phyloP scores from a whole-genome alignment of 2,113 vertebrate genomes.

The Equus przewalskii region DNA sequence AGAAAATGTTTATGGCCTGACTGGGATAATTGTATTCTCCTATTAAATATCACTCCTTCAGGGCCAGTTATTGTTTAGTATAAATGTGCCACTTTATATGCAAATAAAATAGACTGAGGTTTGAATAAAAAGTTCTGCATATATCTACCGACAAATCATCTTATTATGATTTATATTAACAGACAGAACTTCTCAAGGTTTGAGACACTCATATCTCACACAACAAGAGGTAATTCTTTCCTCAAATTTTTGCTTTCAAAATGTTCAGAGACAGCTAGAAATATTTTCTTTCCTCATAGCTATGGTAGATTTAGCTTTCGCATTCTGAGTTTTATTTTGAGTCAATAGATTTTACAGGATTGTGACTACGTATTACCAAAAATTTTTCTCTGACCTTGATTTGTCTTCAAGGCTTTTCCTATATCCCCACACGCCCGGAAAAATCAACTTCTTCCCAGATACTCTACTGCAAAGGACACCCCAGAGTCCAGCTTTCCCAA shows the following conservation, averaged over 20 bases:
- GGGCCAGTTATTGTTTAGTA: constrained; percentile 87
- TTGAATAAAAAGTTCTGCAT: constrained; percentile 86
- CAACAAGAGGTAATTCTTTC: constrained; percentile 64
- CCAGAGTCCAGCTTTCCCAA: not conserved
- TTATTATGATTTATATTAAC: constrained; percentile 86
- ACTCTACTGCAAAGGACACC: not conserved
- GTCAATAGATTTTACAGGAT: not conserved
- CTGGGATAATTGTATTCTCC: constrained; percentile 86
- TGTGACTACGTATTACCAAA: constrained; percentile 13
- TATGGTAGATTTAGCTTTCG: not conserved
- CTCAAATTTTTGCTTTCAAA: constrained; percentile 74
- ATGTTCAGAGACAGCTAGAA: constrained; percentile 66
- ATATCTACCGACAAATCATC: constrained; percentile 87
- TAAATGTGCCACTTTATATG: constrained; percentile 90
- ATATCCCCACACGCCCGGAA: not conserved
- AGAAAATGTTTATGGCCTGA: constrained; percentile 88
- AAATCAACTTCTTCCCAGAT: not conserved
- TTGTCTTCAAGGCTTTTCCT: not conserved
- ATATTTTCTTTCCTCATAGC: constrained; percentile 63
- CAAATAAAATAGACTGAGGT: constrained; percentile 88
- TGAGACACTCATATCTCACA: constrained; percentile 84
- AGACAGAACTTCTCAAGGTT: constrained; percentile 77
- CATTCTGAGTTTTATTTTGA: constrained; percentile 17
- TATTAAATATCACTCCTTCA: constrained; percentile 89
- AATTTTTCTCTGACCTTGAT: not conserved